Conservation (phyloP, 2,797 vertebrate genomes). For the Urocyon cinereoargenteus region DNA sequence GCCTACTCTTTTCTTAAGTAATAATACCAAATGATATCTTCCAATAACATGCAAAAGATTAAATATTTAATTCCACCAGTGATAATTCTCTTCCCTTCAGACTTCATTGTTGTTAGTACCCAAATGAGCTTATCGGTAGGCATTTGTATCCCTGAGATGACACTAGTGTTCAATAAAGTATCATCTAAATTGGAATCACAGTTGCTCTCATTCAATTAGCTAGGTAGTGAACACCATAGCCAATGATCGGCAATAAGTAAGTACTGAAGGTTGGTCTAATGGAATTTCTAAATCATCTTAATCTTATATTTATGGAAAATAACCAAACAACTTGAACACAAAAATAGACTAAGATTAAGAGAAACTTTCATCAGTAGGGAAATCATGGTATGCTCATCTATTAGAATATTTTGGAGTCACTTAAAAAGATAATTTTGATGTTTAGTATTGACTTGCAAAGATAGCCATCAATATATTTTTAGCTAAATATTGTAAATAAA, state of each 20-base stretch:
- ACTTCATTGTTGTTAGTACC: not conserved
- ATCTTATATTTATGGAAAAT: not conserved
- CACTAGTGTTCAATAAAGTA: not conserved
- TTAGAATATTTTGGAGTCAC: not conserved
- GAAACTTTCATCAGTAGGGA: not conserved
- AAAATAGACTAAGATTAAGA: not conserved
- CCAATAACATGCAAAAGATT: not conserved
- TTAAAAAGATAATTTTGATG: not conserved
- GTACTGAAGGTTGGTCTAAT: not conserved
- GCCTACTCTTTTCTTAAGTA: not conserved
- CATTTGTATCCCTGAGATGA: not conserved
- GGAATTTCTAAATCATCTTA: not conserved
- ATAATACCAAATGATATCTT: not conserved
- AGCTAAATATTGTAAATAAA: constrained; percentile 6
- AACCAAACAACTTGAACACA: not conserved
- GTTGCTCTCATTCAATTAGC: not conserved
- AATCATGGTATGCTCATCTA: not conserved
- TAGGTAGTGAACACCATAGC: not conserved
- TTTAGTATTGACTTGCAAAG: not conserved
- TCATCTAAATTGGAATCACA: not conserved
- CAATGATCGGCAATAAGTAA: not conserved
- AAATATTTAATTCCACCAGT: not conserved
- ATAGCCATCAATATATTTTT: not conserved
- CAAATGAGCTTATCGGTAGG: not conserved
- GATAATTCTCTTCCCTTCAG: not conserved